phyloP scores from a whole-genome alignment of 53 echinoderm and acorn worm species.

The Stichopus horrens region DNA sequence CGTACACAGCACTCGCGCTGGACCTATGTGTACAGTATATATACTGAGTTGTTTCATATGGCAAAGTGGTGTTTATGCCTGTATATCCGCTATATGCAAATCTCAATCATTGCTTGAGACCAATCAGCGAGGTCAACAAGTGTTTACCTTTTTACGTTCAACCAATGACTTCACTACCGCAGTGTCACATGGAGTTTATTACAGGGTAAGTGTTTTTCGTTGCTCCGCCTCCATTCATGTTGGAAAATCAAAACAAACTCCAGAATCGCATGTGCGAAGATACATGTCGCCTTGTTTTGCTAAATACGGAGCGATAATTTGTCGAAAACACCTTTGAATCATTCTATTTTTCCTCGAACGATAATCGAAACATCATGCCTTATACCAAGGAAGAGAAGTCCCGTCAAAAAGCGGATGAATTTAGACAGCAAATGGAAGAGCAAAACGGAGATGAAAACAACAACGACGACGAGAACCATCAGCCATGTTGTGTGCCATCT shows the following conservation, averaged over 20 bases:
- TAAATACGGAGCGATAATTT: not conserved
- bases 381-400: conserved; percentile 87
- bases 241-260: conserved; percentile 46
- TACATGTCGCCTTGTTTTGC: conserved; percentile 5
- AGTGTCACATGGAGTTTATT: conserved; percentile 33
- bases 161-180: not conserved
- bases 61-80: not conserved
- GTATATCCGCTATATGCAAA: conserved; percentile 48
- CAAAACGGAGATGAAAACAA: conserved; percentile 60
- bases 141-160: conserved; percentile 12
- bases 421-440: conserved; percentile 70
- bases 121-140: conserved; percentile 10
- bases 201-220: conserved; percentile 29
- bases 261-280: conserved; percentile 12
- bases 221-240: conserved; percentile 31
- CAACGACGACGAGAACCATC: conserved; percentile 66
- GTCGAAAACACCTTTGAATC: not conserved
- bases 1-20: no score
- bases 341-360: not conserved
- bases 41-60: not conserved
- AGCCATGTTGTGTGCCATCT: conserved; percentile 88
- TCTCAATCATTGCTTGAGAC: not conserved
- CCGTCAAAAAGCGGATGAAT: conserved; percentile 81
- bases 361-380: conserved; percentile 67
- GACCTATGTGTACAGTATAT: no score